Evolutionary conservation across 2,113 vertebrate species (phyloP).

Genomic region (Apus apus): DNA sequence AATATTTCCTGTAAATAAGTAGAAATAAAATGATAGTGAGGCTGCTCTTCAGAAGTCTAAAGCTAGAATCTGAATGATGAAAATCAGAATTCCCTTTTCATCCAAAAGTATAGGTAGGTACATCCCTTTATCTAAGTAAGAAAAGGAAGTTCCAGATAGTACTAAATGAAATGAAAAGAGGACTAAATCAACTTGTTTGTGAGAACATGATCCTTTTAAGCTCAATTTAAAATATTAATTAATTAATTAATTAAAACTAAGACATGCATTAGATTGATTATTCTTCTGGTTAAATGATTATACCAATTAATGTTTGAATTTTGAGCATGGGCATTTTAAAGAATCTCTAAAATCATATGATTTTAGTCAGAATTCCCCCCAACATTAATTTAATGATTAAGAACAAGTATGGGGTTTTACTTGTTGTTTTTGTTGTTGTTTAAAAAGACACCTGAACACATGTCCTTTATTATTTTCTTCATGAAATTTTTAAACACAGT

Average conservation of each 20-base stretch:
- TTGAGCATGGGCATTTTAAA: background rate
- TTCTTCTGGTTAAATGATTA: background rate
- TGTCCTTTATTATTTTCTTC: background rate
- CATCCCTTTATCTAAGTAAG: background rate
- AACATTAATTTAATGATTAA: background rate
- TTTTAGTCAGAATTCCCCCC: background rate
- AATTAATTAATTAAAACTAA: background rate
- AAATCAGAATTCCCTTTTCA: background rate
- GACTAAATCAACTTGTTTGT: background rate
- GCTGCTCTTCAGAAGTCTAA: background rate
- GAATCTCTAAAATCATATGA: background rate
- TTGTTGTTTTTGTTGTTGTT: background rate
- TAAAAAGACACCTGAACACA: background rate
- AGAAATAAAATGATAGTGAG: background rate
- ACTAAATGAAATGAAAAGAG: background rate
- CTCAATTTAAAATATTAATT: background rate
- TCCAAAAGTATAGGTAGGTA: background rate
- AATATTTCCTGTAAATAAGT: background rate
- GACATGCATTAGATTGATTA: background rate
- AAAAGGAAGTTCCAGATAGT: background rate
- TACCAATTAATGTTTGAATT: background rate
- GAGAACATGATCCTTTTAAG: background rate
- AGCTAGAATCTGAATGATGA: background rate
- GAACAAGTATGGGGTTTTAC: fast-evolving
- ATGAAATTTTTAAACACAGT: background rate